Percentiles rank a stretch among this genome's conserved stretches.
phyloP scores from a whole-genome alignment of 2,888 invertebrate species.

The Cheilosia urbana region DNA sequence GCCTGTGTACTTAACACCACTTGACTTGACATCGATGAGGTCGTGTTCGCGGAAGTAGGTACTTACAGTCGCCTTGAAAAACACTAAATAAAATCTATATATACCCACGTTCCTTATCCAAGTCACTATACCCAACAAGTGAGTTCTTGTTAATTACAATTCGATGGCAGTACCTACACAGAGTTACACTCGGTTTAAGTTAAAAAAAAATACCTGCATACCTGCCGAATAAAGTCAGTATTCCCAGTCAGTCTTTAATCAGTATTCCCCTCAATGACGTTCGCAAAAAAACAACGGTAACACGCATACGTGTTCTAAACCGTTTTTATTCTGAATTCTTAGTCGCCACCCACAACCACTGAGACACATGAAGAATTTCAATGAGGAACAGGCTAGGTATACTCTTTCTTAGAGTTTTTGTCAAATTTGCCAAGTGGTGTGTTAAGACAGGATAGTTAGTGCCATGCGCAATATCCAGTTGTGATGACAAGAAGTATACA shows the following conservation, averaged over 20 bases:
- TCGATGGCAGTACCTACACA: no score
- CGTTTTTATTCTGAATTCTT: conserved; percentile 36
- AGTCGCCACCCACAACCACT: conserved; percentile 10
- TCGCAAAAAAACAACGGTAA: conserved; percentile 41
- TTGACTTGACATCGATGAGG: conserved; percentile 3
- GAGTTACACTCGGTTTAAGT: no score
- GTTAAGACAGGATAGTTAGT: neutral
- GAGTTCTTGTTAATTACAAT: no score
- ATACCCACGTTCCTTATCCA: neutral
- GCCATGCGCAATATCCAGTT: conserved; percentile 15
- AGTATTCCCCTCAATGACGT: conserved; percentile 30
- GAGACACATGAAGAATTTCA: conserved; percentile 31
- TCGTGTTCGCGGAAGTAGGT: conserved; percentile 5
- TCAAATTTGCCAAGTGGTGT: conserved; percentile 5
- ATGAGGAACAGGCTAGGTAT: conserved; percentile 2
- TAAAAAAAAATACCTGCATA: no score
- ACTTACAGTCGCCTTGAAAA: conserved; percentile 16
- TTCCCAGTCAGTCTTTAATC: neutral
- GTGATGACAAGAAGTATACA: neutral
- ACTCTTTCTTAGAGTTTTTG: conserved; percentile 4
- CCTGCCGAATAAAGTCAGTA: no score
- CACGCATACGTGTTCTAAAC: conserved; percentile 14
- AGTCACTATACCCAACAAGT: neutral
- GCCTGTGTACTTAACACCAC: conserved; percentile 5
- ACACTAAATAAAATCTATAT: neutral